phyloP scores from a whole-genome alignment of 2,113 vertebrate species.

The Nipponia nippon region DNA sequence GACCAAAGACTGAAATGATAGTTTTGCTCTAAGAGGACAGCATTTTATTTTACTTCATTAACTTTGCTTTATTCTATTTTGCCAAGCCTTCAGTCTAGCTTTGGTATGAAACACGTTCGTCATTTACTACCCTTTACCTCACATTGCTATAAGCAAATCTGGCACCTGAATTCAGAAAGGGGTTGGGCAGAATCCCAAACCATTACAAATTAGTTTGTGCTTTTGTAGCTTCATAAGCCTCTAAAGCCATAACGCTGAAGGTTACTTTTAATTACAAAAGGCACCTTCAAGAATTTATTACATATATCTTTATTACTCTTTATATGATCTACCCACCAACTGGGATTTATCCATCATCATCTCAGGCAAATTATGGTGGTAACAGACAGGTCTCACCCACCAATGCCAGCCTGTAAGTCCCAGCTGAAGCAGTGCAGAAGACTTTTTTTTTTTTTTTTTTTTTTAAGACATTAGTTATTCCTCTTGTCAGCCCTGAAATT shows the following conservation, averaged over 20 bases:
- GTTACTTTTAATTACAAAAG: neutral
- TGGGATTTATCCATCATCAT: neutral
- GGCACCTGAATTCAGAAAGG: neutral
- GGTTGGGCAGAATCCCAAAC: neutral
- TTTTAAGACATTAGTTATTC: neutral
- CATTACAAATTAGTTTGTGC: neutral
- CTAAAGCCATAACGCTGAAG: neutral
- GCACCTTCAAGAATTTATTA: neutral
- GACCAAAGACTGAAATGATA: neutral
- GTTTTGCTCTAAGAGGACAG: neutral
- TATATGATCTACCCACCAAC: neutral
- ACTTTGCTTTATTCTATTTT: neutral
- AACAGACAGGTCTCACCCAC: neutral
- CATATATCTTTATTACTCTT: neutral
- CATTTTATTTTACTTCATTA: neutral
- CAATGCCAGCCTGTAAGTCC: neutral
- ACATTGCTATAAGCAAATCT: neutral
- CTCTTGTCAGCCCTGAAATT: neutral
- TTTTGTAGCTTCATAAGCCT: neutral
- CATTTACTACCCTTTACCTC: neutral
- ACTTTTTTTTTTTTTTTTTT: neutral
- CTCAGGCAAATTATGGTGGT: neutral
- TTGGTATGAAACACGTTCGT: neutral
- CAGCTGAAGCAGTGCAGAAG: neutral
- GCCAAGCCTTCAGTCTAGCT: neutral